Evolutionary conservation across 1,140 invertebrate genomes (phyloP), one percentile per base, ranked within the genome.

Genomic region (Drosophila seguyi): DNA sequence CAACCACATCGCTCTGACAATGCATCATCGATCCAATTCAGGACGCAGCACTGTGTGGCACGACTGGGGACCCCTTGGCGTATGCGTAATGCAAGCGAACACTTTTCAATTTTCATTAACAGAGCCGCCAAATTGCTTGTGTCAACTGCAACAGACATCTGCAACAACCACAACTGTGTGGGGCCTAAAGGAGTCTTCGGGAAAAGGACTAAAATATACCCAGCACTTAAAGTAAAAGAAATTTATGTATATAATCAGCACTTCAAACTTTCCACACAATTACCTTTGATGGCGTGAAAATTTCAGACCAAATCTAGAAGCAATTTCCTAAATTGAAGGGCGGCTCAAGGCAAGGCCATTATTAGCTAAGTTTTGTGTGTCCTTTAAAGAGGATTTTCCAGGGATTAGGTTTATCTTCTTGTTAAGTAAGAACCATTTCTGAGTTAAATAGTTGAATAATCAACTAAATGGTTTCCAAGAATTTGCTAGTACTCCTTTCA

Each of bases 51-150:
- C 44, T 22, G 20, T 22, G 11, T 18, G 42, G 25, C 59, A 31
- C 7, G 29, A 52, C 16, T 36, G 41, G 55, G 55, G 22, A 39
- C 47, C 57, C 68, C 44, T 63, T 62, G 78, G 82, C 82, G 82
- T 86, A 86, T 87, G 83, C 74, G 83, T 81, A 86, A 82, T 75
- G 55, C 38, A 18, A 55, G 25, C 56, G 63, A 77, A 57, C 48
- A 58, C 63, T 88, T 86, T 86, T 74, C 81, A 79, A 86, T 86
- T 86, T 86, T 83, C 79, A 86, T 86, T 86, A 88, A 88, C 75
- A 79, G 81, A 55, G 55, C 53, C 69, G 41, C 45, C 75, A 79
- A 76, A 83, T 86, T 79, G 59, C 75, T 85, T 83, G 77, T 67
- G 53, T 52, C 53, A 59, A 39, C 60, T 53, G 60, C 53, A 65